Conservation (phyloP, 2,888 invertebrate genomes). For the Hedya salicella region DNA sequence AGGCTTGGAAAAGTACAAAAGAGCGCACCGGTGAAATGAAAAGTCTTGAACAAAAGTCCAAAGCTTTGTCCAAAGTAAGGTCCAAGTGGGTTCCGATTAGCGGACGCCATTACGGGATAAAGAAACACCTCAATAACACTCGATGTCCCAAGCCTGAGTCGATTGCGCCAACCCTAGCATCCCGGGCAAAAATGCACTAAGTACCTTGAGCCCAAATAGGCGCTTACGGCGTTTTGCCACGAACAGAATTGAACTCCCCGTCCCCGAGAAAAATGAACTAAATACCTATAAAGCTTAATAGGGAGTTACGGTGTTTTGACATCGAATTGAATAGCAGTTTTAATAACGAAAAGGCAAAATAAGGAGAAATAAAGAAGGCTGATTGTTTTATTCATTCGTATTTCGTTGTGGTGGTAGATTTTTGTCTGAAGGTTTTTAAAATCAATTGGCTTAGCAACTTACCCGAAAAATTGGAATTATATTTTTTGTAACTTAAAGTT, state of each 20-base stretch:
- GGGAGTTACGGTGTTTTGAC: no score
- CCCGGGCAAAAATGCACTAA: neutral
- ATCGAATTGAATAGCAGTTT: neutral
- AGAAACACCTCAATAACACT: slow-evolving; percentile 43
- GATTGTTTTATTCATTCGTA: neutral
- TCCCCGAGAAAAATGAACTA: no score
- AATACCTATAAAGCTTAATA: no score
- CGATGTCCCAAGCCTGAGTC: slow-evolving; percentile 26
- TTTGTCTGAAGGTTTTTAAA: neutral
- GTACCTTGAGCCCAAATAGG: neutral
- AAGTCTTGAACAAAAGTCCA: slow-evolving; percentile 17
- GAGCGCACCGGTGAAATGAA: neutral
- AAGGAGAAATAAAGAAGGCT: slow-evolving; percentile 7
- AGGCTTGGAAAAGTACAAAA: neutral
- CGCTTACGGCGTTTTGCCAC: neutral
- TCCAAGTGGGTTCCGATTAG: slow-evolving; percentile 33
- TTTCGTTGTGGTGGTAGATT: neutral
- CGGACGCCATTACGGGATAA: slow-evolving; percentile 39
- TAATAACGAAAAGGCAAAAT: slow-evolving; percentile 19
- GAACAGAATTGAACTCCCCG: no score
- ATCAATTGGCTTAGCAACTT: no score
- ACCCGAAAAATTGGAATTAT: no score
- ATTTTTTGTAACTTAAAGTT: no score
- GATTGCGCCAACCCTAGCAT: slow-evolving; percentile 7
- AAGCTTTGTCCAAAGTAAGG: slow-evolving; percentile 22